Evolutionary conservation across 2,113 vertebrate species (phyloP).

Genomic region (Microtus oregoni): DNA sequence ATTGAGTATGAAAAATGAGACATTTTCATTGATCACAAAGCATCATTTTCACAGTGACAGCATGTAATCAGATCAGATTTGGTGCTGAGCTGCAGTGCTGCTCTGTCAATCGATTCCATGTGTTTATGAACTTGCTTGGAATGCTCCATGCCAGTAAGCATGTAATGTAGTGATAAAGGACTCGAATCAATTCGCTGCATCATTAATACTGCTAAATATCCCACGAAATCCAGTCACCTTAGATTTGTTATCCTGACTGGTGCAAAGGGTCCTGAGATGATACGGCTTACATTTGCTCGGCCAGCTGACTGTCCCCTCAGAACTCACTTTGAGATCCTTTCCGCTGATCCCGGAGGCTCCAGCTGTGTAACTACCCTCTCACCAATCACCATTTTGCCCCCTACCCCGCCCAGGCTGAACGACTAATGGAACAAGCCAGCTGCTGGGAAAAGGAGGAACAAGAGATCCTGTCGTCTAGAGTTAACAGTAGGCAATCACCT

Average conservation of each 20-base stretch:
- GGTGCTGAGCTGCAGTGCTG: constrained; percentile 83
- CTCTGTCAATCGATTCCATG: constrained; percentile 86
- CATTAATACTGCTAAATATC: constrained; percentile 93
- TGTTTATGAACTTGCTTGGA: constrained; percentile 88
- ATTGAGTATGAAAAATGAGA: constrained; percentile 81
- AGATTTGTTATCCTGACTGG: constrained; percentile 90
- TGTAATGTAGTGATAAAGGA: constrained; percentile 93
- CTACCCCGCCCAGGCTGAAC: constrained; percentile 90
- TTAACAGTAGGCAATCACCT: constrained; percentile 90
- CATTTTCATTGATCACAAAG: constrained; percentile 77
- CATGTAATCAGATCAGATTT: constrained; percentile 86
- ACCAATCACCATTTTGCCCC: constrained; percentile 78
- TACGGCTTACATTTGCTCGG: constrained; percentile 78
- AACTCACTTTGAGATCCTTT: constrained; percentile 77
- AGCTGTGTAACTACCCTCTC: constrained; percentile 77
- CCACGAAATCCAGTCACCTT: constrained; percentile 93
- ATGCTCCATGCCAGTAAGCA: constrained; percentile 90
- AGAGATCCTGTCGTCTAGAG: constrained; percentile 88
- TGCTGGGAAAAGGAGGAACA: constrained; percentile 95
- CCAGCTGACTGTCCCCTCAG: constrained; percentile 76
- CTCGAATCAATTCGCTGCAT: constrained; percentile 92
- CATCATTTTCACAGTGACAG: constrained; percentile 82
- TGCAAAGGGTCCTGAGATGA: constrained; percentile 83
- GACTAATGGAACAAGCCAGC: constrained; percentile 94
- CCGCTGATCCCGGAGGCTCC: constrained; percentile 69